These are phyloP conservation scores for Octopus bimaculoides DNA, from an alignment of 1,140 invertebrate species.

Conservation along the genomic window DNA sequence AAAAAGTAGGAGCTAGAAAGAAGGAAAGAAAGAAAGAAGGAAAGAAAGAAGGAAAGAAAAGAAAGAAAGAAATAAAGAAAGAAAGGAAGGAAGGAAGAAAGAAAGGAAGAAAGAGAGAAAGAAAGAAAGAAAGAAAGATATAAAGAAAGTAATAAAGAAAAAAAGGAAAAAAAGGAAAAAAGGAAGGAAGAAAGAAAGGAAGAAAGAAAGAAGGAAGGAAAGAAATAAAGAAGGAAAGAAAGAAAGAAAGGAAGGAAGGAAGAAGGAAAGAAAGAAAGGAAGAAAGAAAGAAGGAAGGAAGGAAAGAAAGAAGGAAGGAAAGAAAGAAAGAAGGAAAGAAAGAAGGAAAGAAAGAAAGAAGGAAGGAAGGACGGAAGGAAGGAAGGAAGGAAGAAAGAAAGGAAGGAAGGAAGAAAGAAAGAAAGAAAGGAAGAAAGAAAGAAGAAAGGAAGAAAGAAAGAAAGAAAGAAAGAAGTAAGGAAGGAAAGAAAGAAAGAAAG, in stretches of 20 bases:
- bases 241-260: not conserved
- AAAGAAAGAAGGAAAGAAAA: not conserved
- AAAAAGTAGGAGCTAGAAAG: not conserved
- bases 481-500: not conserved
- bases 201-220: not conserved
- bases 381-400: not conserved
- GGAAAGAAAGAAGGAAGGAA: not conserved
- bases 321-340: not conserved
- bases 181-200: not conserved
- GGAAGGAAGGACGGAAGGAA: not conserved
- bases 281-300: not conserved
- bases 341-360: not conserved
- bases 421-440: not conserved
- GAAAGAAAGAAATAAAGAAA: not conserved
- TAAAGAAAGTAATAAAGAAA: not conserved
- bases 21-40: not conserved
- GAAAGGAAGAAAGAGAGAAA: not conserved
- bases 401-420: not conserved
- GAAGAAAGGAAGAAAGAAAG: not conserved
- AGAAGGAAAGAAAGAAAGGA: not conserved
- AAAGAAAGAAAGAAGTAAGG: not conserved
- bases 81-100: not conserved
- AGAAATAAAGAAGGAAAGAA: not conserved
- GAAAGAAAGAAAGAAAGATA: not conserved
- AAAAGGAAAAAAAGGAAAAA: not conserved